Conservation (phyloP, 2,113 vertebrate species). For the Periophthalmus modestus region DNA sequence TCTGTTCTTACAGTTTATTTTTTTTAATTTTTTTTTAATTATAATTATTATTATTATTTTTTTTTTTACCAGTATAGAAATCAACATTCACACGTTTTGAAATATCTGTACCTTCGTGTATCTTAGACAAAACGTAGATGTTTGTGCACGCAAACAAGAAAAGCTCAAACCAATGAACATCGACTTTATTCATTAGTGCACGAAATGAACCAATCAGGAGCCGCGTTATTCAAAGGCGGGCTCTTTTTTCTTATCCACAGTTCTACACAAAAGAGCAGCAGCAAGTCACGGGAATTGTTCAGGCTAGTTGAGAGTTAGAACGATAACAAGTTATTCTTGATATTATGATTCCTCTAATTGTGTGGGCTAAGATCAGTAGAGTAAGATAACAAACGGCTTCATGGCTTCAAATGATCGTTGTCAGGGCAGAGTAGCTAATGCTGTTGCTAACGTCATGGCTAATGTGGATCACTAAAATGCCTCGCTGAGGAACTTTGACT, state of each 20-base stretch:
- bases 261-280: neutral
- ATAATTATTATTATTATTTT: too few relatives aligned
- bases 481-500: neutral
- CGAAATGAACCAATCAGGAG: conserved; percentile 48
- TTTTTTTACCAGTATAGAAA: too few relatives aligned
- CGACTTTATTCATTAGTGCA: conserved; percentile 27
- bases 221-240: conserved; percentile 23
- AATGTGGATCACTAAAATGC: neutral
- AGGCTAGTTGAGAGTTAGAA: neutral
- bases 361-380: rapidly evolving
- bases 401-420: too few relatives aligned
- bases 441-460: conserved; percentile 39
- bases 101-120: too few relatives aligned
- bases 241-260: conserved; percentile 16
- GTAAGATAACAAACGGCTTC: neutral
- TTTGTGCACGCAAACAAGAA: neutral
- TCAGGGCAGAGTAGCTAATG: conserved; percentile 10
- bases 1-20: too few relatives aligned
- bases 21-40: too few relatives aligned
- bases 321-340: neutral
- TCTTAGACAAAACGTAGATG: too few relatives aligned
- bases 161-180: conserved; percentile 49
- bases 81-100: too few relatives aligned
- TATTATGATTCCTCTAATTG: rapidly evolving
- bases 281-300: conserved; percentile 40